phyloP scores from a whole-genome alignment of 2,888 invertebrate genomes.

The Cephus spinipes region DNA sequence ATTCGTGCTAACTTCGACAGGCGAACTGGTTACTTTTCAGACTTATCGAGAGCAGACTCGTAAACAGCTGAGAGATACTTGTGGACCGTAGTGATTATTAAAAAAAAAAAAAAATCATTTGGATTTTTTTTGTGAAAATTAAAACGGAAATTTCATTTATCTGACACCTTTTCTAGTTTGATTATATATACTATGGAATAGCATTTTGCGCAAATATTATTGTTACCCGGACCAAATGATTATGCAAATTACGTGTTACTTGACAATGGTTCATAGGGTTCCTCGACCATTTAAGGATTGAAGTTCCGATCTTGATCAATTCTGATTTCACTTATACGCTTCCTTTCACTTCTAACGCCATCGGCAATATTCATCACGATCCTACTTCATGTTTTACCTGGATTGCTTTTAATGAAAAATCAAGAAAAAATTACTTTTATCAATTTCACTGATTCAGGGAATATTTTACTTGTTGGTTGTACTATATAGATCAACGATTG shows the following conservation, averaged over 20 bases:
- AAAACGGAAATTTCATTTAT: too few relatives aligned
- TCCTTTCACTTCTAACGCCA: constrained; percentile 1
- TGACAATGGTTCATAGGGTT: not conserved
- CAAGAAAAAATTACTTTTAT: not conserved
- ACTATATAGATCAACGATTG: not conserved
- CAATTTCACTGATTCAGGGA: not conserved
- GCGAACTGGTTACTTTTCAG: too few relatives aligned
- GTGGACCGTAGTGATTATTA: too few relatives aligned
- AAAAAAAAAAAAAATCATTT: too few relatives aligned
- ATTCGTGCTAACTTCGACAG: too few relatives aligned
- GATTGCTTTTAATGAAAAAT: not conserved
- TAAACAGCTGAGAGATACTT: too few relatives aligned
- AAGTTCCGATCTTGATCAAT: not conserved
- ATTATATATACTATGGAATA: not conserved
- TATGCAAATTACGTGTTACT: not conserved
- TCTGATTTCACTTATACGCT: constrained; percentile 4
- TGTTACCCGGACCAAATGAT: not conserved
- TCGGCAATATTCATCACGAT: not conserved
- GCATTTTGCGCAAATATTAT: not conserved
- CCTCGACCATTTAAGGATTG: not conserved
- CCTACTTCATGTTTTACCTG: not conserved
- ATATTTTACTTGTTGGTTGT: not conserved
- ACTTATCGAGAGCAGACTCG: too few relatives aligned
- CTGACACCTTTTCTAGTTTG: too few relatives aligned
- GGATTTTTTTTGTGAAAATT: too few relatives aligned